phyloP scores from a whole-genome alignment of 2,888 invertebrate genomes.

The Heliothis peltigera region DNA sequence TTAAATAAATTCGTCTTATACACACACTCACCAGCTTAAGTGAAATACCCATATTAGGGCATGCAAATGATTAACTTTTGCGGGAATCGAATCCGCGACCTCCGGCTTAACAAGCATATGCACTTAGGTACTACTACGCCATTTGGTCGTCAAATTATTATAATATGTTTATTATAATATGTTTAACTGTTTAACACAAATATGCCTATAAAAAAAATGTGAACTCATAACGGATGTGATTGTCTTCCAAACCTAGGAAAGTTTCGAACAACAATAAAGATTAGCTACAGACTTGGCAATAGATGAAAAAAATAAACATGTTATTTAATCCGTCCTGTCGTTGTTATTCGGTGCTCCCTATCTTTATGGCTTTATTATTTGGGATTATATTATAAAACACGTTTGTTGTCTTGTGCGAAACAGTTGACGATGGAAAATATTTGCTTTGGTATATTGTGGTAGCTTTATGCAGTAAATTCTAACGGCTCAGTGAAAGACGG shows the following conservation, averaged over 20 bases:
- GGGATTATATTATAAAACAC: constrained; percentile 32
- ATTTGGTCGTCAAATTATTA: too few species aligned
- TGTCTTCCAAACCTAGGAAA: not conserved
- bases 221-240: too few species aligned
- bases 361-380: constrained; percentile 37
- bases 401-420: constrained; percentile 7
- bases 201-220: too few species aligned
- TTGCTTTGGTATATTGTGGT: constrained; percentile 31
- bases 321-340: not conserved
- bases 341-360: constrained; percentile 19
- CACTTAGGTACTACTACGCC: too few species aligned
- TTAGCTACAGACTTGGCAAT: constrained; percentile 15
- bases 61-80: too few species aligned
- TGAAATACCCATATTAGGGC: too few species aligned
- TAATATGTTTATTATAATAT: too few species aligned
- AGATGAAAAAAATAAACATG: constrained; percentile 7
- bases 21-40: too few species aligned
- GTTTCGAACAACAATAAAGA: constrained; percentile 19
- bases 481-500: not conserved
- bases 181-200: too few species aligned
- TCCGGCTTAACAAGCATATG: too few species aligned
- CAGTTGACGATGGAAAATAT: constrained; percentile 32
- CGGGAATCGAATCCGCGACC: too few species aligned
- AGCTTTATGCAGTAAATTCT: constrained; percentile 30
- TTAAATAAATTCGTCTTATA: too few species aligned